phyloP scores from a whole-genome alignment of 2,888 invertebrate genomes.

The Polyploca ridens region DNA sequence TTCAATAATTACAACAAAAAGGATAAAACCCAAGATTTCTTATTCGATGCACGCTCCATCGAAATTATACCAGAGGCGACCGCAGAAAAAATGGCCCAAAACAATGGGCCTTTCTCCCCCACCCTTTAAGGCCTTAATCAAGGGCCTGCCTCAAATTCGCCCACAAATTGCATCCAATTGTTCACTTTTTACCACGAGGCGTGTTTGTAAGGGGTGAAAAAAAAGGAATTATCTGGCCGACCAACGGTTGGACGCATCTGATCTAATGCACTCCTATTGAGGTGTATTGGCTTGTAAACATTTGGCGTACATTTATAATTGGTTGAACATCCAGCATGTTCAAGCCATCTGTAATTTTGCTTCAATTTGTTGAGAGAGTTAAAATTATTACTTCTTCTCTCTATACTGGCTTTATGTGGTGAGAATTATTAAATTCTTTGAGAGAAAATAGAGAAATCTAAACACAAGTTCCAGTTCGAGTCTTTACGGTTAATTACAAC shows the following conservation, averaged over 20 bases:
- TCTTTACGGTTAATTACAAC: too few relatives aligned
- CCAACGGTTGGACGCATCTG: conserved; percentile 58
- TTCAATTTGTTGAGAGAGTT: not conserved
- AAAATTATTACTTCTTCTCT: too few relatives aligned
- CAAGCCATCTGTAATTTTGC: conserved; percentile 49
- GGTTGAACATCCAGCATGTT: conserved; percentile 48
- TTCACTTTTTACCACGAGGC: conserved; percentile 80
- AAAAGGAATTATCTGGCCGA: conserved; percentile 29
- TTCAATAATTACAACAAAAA: conserved; percentile 21
- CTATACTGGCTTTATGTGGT: too few relatives aligned
- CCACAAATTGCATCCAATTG: conserved; percentile 84
- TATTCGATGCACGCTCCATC: conserved; percentile 62
- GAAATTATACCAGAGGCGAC: conserved; percentile 61
- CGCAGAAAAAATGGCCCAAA: conserved; percentile 70
- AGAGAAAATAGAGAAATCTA: not conserved
- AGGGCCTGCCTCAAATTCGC: conserved; percentile 77
- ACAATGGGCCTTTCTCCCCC: conserved; percentile 58
- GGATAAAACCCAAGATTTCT: conserved; percentile 42
- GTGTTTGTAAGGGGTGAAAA: conserved; percentile 59
- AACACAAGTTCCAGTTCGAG: not conserved
- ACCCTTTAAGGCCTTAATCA: conserved; percentile 74
- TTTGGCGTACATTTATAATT: conserved; percentile 54
- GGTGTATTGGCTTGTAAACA: conserved; percentile 70
- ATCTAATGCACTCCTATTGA: conserved; percentile 68
- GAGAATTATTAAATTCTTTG: too few relatives aligned